These are phyloP conservation scores for Rutilus rutilus DNA, from an alignment of 2,113 vertebrate species.

Conservation along the genomic window DNA sequence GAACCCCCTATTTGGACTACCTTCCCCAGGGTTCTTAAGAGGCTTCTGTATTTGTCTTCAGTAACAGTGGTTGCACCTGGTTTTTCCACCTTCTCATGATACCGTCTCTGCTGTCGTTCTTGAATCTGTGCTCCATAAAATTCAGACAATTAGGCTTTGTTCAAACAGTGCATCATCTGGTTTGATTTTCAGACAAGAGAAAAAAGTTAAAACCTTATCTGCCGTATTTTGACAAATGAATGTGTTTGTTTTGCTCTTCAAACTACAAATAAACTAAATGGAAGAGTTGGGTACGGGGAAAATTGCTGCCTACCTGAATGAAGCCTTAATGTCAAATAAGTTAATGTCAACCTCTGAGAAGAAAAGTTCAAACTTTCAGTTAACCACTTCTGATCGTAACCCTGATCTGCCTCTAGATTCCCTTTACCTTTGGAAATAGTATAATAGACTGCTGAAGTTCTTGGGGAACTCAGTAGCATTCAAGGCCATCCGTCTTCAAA, in stretches of 20 bases:
- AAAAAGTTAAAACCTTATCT: neutral
- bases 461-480: constrained; percentile 37
- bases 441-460: constrained; percentile 38
- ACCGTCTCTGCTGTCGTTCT: constrained; percentile 82
- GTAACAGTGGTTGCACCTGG: no score
- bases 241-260: neutral
- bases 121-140: constrained; percentile 76
- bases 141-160: neutral
- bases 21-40: no score
- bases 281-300: neutral
- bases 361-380: neutral
- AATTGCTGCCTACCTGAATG: neutral
- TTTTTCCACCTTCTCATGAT: constrained; percentile 81
- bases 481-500: neutral
- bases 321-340: neutral
- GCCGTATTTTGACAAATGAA: neutral
- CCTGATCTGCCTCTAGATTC: neutral
- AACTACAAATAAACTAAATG: neutral
- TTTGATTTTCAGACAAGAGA: neutral
- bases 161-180: neutral
- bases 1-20: no score
- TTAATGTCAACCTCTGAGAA: neutral
- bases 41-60: no score
- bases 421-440: constrained; percentile 24
- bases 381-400: neutral